Conservation (phyloP, 2,113 vertebrate genomes). For the Pygoscelis adeliae region DNA sequence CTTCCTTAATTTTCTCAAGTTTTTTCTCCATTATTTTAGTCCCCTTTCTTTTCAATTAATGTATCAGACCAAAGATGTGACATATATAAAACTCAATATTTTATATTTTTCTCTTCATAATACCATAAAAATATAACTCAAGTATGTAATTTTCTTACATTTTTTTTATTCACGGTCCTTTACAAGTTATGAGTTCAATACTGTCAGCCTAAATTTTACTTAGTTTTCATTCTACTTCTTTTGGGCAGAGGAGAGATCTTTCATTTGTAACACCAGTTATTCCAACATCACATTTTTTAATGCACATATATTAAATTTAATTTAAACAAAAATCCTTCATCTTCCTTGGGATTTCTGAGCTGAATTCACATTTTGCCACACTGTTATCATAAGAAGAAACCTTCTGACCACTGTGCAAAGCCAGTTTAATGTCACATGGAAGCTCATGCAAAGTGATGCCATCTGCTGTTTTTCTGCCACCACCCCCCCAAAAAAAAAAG, state of each 20-base stretch:
- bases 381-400: neutral
- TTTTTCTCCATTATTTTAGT: neutral
- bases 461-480: neutral
- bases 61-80: neutral
- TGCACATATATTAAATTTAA: neutral
- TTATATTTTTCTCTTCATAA: neutral
- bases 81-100: neutral
- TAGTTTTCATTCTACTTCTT: neutral
- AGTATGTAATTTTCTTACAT: neutral
- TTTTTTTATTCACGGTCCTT: neutral
- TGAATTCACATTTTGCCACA: neutral
- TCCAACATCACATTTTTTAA: neutral
- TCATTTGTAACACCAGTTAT: neutral
- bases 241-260: neutral
- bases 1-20: neutral
- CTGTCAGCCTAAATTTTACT: neutral
- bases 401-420: neutral
- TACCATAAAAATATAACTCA: neutral
- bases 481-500: fast-evolving
- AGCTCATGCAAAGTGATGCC: neutral
- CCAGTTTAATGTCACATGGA: neutral
- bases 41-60: neutral
- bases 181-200: neutral
- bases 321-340: neutral
- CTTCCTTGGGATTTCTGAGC: neutral